Conservation (phyloP, 2,888 invertebrate genomes). For the Diachrysia chrysitis region DNA sequence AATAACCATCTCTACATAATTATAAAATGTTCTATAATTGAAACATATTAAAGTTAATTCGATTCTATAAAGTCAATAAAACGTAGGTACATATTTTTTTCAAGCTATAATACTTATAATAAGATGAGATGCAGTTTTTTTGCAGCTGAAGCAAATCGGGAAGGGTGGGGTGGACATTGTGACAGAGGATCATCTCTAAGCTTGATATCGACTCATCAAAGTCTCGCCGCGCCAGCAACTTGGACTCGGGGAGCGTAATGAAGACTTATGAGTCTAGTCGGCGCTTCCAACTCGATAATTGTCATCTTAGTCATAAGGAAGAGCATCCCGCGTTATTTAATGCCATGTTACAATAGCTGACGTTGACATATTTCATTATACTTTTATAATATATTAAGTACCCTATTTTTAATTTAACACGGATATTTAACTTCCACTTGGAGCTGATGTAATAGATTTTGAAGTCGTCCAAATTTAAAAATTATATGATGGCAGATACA, state of each 20-base stretch:
- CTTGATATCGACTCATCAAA: conserved; percentile 70
- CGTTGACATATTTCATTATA: conserved; percentile 46
- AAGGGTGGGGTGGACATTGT: conserved; percentile 29
- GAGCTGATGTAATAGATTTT: no score
- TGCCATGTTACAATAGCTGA: conserved; percentile 33
- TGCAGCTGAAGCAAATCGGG: conserved; percentile 34
- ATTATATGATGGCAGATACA: no score
- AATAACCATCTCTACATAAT: no score
- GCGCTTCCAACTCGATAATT: conserved; percentile 71
- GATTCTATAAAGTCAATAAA: no score
- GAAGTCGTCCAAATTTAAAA: no score
- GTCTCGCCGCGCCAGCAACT: conserved; percentile 73
- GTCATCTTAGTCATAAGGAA: conserved; percentile 76
- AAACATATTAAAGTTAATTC: no score
- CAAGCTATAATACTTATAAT: conserved; percentile 3
- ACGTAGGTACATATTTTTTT: background rate
- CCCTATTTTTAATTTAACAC: conserved; percentile 6
- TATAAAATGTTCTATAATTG: no score
- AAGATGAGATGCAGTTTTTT: conserved; percentile 45
- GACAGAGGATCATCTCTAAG: conserved; percentile 69
- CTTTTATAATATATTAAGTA: conserved; percentile 25
- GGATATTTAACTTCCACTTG: background rate
- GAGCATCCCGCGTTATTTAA: conserved; percentile 44
- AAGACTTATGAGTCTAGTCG: conserved; percentile 86
- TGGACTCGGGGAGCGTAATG: conserved; percentile 72